These are phyloP conservation scores for Prionailurus viverrinus DNA, from an alignment of 2,113 vertebrate genomes.

Conservation along the genomic window DNA sequence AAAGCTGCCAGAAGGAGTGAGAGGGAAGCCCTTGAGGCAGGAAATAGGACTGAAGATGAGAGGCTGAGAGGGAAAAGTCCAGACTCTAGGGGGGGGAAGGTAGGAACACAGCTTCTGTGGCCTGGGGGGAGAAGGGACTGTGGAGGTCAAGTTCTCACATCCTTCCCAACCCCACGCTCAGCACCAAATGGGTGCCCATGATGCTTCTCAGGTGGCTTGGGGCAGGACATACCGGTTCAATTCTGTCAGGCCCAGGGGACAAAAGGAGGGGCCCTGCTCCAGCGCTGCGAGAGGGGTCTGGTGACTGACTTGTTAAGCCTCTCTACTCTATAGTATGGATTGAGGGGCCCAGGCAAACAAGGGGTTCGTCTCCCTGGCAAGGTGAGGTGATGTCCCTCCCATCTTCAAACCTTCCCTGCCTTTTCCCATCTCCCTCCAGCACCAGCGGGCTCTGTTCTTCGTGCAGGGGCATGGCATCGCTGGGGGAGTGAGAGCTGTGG, in stretches of 20 bases:
- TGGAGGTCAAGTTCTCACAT: no score
- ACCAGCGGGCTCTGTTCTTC: background rate
- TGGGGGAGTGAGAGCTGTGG: background rate
- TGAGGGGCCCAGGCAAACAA: background rate
- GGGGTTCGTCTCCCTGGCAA: background rate
- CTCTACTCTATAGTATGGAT: background rate
- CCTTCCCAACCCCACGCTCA: no score
- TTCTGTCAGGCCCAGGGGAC: background rate
- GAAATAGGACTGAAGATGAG: slow-evolving; percentile 46
- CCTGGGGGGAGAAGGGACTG: background rate
- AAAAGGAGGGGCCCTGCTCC: background rate
- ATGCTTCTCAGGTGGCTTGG: background rate
- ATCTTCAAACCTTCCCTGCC: background rate
- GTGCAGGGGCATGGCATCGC: background rate
- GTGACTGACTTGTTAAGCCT: background rate
- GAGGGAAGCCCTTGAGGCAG: slow-evolving; percentile 1
- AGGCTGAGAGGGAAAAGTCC: background rate
- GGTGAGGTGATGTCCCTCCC: no score
- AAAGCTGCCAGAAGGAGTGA: slow-evolving; percentile 36
- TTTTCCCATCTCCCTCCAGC: background rate
- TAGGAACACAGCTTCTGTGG: background rate
- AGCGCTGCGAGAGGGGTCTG: background rate
- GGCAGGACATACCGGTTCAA: background rate
- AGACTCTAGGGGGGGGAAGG: background rate
- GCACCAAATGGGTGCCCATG: background rate